Conservation (phyloP, 2,113 vertebrate species). For the Brachyistius frenatus region DNA sequence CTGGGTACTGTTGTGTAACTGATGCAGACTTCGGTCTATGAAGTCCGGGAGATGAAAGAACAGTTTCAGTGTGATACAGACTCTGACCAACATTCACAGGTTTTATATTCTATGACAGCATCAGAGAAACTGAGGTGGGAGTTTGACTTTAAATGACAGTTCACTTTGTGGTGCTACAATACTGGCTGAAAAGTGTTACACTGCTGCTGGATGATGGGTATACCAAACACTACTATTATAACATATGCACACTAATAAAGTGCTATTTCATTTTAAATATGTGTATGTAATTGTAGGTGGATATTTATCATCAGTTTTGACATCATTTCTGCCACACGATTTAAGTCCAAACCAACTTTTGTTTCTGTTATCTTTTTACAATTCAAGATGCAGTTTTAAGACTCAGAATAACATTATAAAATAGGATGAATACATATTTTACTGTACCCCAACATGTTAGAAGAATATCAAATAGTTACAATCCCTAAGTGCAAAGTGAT, state of each 20-base stretch:
- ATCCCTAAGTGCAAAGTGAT: neutral
- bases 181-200: neutral
- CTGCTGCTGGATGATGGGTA: neutral
- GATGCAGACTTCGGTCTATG: neutral
- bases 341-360: neutral
- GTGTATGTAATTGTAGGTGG: neutral
- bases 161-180: neutral
- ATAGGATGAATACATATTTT: neutral
- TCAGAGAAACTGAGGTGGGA: neutral
- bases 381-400: neutral
- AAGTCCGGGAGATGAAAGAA: neutral
- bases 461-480: neutral
- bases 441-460: neutral
- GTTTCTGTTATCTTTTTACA: conserved; percentile 3
- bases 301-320: neutral
- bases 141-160: neutral
- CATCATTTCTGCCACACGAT: neutral
- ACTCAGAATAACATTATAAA: neutral
- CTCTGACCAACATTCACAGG: neutral
- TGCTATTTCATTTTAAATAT: neutral
- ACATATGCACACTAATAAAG: neutral
- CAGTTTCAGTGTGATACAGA: neutral
- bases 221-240: neutral
- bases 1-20: conserved; percentile 3
- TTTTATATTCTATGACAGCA: neutral